phyloP scores from a whole-genome alignment of 2,797 vertebrate genomes.

The Tympanoctomys barrerae region DNA sequence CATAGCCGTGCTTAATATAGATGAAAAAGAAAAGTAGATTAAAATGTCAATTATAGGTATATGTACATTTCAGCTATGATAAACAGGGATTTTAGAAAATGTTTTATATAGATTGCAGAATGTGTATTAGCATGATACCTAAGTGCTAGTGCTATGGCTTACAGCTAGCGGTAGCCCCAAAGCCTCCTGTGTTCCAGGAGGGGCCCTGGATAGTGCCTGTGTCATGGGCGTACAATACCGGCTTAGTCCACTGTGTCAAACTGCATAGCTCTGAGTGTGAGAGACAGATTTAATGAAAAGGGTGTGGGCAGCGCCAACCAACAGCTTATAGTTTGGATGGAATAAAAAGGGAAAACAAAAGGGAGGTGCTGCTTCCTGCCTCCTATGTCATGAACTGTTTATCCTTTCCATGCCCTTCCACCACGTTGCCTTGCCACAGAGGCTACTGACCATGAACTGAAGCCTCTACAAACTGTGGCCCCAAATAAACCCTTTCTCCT shows the following conservation, averaged over 20 bases:
- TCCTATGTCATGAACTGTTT: not conserved
- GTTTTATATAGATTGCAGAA: not conserved
- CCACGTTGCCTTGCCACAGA: not conserved
- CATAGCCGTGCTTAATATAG: not conserved
- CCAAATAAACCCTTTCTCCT: not conserved
- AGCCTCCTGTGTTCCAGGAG: not conserved
- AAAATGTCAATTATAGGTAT: not conserved
- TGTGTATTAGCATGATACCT: not conserved
- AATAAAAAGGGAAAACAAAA: not conserved
- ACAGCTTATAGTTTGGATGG: not conserved
- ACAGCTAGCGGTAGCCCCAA: not conserved
- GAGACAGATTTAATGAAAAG: not conserved
- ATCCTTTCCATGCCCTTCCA: not conserved
- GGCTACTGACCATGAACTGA: not conserved
- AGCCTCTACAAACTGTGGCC: not conserved
- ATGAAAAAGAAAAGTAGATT: not conserved
- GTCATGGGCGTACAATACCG: not conserved
- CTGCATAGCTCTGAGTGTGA: not conserved
- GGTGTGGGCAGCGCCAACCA: not conserved
- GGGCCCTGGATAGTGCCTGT: not conserved
- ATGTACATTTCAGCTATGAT: not conserved
- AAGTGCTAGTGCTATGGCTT: not conserved
- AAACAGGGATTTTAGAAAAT: not conserved
- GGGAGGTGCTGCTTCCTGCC: not conserved
- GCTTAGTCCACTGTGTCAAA: not conserved